Conservation (phyloP, 2,888 invertebrate genomes). For the Patella pellucida region DNA sequence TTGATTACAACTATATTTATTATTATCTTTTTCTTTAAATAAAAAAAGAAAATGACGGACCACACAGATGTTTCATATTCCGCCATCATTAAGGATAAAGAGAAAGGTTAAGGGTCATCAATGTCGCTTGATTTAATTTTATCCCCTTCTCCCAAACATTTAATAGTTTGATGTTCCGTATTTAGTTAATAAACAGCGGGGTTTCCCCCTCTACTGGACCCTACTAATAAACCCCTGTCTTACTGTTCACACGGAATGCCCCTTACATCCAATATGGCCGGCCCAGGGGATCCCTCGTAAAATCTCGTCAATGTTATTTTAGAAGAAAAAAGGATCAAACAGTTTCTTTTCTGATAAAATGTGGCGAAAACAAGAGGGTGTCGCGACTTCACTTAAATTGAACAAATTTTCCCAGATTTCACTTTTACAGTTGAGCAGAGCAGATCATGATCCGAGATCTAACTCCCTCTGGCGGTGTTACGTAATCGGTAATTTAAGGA, state of each 20-base stretch:
- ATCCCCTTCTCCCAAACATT: background rate
- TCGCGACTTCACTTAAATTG: too few relatives aligned
- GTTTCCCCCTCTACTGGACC: background rate
- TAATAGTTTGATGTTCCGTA: conserved; percentile 9
- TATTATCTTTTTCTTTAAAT: too few relatives aligned
- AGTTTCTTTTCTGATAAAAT: conserved; percentile 4
- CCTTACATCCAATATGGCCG: conserved; percentile 2
- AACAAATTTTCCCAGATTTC: too few relatives aligned
- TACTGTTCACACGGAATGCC: background rate
- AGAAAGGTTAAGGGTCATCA: background rate
- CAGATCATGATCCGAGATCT: background rate
- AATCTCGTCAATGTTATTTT: conserved; percentile 10
- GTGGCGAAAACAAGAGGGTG: background rate
- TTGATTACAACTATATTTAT: too few relatives aligned
- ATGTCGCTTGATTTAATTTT: conserved; percentile 7
- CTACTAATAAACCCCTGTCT: background rate
- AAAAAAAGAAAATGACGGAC: background rate
- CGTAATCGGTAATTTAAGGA: background rate
- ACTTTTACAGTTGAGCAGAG: too few relatives aligned
- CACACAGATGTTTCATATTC: conserved; percentile 4
- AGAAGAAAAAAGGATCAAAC: conserved; percentile 1
- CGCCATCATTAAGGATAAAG: background rate
- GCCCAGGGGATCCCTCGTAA: background rate
- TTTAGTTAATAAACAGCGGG: background rate
- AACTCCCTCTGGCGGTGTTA: conserved; percentile 3